These are phyloP conservation scores for Agrotis segetum DNA, from an alignment of 2,888 invertebrate species.

Conservation along the genomic window DNA sequence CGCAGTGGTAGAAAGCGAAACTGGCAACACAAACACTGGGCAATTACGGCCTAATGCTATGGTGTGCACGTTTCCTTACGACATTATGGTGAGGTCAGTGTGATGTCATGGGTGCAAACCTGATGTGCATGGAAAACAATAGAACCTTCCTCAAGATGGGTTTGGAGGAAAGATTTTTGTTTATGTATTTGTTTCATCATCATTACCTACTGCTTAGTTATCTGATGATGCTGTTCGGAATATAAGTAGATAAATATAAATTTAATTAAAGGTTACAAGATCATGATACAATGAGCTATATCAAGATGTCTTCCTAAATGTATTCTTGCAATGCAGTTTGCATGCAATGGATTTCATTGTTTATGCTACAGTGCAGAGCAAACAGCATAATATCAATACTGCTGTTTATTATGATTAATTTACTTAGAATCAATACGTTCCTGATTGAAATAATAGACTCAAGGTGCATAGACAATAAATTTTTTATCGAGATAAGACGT, in stretches of 20 bases:
- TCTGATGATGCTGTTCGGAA: no score
- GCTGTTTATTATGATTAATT: background rate
- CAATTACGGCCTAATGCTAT: conserved; percentile 43
- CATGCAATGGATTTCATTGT: no score
- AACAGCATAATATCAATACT: no score
- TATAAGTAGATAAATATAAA: no score
- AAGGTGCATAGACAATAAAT: background rate
- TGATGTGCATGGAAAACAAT: conserved; percentile 20
- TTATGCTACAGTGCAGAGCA: background rate
- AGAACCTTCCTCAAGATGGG: background rate
- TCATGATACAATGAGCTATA: no score
- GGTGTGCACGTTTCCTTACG: conserved; percentile 54
- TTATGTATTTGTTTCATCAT: background rate
- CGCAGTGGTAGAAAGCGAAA: conserved; percentile 52
- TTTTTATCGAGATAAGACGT: background rate
- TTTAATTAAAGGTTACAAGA: no score
- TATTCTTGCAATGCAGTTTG: no score
- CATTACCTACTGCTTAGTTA: no score
- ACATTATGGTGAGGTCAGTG: conserved; percentile 49
- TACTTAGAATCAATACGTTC: background rate
- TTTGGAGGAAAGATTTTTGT: background rate
- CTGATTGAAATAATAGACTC: background rate
- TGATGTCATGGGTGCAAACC: conserved; percentile 37
- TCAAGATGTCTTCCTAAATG: no score
- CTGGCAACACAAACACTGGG: conserved; percentile 21